These are phyloP conservation scores for Mimumesa dahlbomi DNA, from an alignment of 2,888 invertebrate genomes.

Conservation along the genomic window DNA sequence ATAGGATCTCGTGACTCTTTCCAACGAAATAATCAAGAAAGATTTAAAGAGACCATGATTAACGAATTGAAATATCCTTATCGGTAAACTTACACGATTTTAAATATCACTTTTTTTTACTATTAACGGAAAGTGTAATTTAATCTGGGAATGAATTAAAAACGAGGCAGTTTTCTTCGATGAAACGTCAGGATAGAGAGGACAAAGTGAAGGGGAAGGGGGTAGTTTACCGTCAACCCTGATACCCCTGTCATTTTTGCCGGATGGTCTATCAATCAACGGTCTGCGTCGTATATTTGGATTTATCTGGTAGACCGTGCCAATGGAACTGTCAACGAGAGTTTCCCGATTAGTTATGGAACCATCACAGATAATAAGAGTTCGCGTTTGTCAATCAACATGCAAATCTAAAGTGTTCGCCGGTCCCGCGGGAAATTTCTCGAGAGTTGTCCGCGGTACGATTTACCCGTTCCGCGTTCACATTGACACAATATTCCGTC, in stretches of 20 bases:
- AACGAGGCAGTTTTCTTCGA: too few relatives aligned
- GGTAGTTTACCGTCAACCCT: neutral
- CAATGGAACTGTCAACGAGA: constrained; percentile 28
- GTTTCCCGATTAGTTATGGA: constrained; percentile 27
- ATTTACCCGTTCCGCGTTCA: neutral
- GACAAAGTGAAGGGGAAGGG: neutral
- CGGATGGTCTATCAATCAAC: constrained; percentile 42
- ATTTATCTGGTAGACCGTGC: constrained; percentile 17
- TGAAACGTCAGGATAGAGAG: neutral
- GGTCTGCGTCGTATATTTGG: constrained; percentile 4
- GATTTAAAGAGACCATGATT: too few relatives aligned
- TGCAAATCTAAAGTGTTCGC: constrained; percentile 51
- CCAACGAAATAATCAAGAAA: too few relatives aligned
- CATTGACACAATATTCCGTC: neutral
- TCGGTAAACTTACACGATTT: too few relatives aligned
- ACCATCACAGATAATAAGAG: constrained; percentile 37
- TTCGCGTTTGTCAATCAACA: constrained; percentile 63
- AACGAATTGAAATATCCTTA: too few relatives aligned
- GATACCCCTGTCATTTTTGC: constrained; percentile 23
- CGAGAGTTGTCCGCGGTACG: neutral
- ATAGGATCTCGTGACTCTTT: too few relatives aligned
- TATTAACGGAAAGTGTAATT: too few relatives aligned
- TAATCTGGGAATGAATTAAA: too few relatives aligned
- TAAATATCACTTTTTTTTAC: too few relatives aligned
- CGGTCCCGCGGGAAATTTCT: constrained; percentile 24